These are phyloP conservation scores for Sciurus carolinensis DNA, from an alignment of 2,797 vertebrate genomes.

Conservation along the genomic window DNA sequence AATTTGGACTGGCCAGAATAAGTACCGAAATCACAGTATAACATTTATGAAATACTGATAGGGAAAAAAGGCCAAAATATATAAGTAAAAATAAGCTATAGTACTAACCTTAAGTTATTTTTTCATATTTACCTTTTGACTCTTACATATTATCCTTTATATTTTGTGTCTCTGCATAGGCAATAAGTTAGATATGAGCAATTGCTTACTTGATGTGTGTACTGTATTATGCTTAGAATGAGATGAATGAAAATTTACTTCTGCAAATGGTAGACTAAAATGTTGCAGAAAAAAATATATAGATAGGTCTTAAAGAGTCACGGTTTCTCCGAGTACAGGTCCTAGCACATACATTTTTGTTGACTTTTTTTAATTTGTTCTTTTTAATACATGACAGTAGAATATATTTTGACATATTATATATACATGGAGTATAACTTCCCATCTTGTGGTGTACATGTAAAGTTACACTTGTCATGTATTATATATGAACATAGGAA, in stretches of 20 bases:
- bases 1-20: background rate
- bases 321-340: background rate
- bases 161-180: background rate
- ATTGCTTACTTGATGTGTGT: background rate
- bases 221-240: background rate
- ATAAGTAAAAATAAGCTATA: constrained; percentile 20
- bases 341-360: background rate
- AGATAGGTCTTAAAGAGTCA: background rate
- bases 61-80: background rate
- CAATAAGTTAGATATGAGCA: background rate
- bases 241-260: background rate
- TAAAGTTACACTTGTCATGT: too few species aligned
- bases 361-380: too few species aligned
- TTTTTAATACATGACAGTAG: too few species aligned
- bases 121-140: constrained; percentile 1
- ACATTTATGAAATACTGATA: background rate
- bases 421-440: too few species aligned
- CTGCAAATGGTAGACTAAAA: background rate
- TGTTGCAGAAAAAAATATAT: background rate
- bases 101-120: constrained; percentile 25
- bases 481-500: too few species aligned
- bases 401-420: too few species aligned
- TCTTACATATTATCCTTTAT: background rate
- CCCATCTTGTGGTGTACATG: too few species aligned
- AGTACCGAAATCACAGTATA: background rate